Evolutionary conservation across 1,140 invertebrate genomes (phyloP).

Genomic region (Aphis craccivora): DNA sequence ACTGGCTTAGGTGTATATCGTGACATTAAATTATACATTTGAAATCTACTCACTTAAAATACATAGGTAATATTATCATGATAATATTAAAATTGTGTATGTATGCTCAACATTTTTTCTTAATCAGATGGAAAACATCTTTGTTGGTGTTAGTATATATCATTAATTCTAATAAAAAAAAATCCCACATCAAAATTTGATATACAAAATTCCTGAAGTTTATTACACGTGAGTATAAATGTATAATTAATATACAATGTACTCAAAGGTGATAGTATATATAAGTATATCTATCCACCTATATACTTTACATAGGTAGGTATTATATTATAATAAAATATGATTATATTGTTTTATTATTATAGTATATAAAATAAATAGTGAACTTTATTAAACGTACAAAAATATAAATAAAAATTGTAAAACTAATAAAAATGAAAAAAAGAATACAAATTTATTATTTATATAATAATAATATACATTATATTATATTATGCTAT

Average conservation of each 20-base stretch:
- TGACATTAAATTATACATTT: constrained; percentile 12
- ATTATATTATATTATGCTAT: background rate
- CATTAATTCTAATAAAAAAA: background rate
- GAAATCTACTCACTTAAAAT: background rate
- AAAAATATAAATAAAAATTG: background rate
- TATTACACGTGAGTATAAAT: background rate
- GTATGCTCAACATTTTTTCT: background rate
- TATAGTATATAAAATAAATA: background rate
- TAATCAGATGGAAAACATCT: background rate
- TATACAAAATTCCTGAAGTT: background rate
- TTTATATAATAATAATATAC: background rate
- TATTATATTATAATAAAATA: background rate
- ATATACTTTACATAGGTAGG: background rate
- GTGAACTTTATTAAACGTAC: background rate
- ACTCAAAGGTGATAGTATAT: background rate
- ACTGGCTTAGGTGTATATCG: background rate
- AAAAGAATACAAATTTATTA: background rate
- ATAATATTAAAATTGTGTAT: background rate
- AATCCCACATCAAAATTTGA: background rate
- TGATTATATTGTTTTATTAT: background rate
- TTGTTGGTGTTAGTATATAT: background rate
- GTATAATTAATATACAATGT: background rate
- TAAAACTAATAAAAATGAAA: constrained; percentile 3
- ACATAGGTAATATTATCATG: no score
- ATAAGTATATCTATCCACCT: background rate